phyloP scores from a whole-genome alignment of 2,888 invertebrate genomes.

The Nymphalis polychloros region DNA sequence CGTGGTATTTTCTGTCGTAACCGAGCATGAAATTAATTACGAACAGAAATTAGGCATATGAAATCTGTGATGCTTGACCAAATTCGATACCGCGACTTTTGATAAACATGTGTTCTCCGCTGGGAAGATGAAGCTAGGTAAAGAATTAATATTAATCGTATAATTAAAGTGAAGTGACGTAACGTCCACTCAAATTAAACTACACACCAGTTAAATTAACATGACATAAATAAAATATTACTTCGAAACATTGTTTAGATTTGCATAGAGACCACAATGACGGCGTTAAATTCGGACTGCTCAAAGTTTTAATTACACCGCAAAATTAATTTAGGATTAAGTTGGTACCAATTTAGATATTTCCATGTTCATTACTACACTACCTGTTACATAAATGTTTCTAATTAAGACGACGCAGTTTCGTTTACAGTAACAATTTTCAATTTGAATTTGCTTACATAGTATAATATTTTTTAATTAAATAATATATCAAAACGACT shows the following conservation, averaged over 20 bases:
- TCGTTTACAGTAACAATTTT: not conserved
- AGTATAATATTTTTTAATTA: too few relatives aligned
- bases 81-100: too few relatives aligned
- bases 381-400: not conserved
- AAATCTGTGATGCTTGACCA: too few relatives aligned
- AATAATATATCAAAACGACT: too few relatives aligned
- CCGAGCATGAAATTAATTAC: too few relatives aligned
- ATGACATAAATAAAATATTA: conserved; percentile 7
- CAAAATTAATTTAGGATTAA: conserved; percentile 61
- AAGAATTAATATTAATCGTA: too few relatives aligned
- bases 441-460: not conserved
- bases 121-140: too few relatives aligned
- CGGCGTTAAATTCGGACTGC: conserved; percentile 42
- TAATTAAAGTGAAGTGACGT: too few relatives aligned
- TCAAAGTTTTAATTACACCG: conserved; percentile 61
- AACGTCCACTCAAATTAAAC: too few relatives aligned
- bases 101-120: too few relatives aligned
- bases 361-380: conserved; percentile 1
- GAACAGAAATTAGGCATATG: too few relatives aligned
- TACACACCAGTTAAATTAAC: not conserved
- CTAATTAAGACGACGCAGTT: not conserved
- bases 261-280: conserved; percentile 22
- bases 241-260: not conserved
- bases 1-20: too few relatives aligned
- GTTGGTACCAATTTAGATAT: conserved; percentile 40